Evolutionary conservation across 2,113 vertebrate species (phyloP).

Genomic region (Albula glossodonta): DNA sequence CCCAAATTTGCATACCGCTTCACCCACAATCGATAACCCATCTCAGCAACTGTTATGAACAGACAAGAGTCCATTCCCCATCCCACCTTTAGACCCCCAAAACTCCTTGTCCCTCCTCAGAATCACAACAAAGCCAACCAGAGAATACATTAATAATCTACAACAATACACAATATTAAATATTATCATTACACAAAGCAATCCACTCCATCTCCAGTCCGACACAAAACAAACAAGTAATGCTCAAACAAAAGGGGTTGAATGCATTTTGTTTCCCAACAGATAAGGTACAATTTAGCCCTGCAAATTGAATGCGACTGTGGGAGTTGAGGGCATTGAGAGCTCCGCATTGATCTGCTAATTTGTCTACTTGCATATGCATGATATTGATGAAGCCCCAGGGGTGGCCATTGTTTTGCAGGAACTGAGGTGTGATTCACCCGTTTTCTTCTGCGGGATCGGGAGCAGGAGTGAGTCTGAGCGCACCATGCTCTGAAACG

Average conservation of each 20-base stretch:
- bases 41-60: neutral
- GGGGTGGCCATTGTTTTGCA: slow-evolving; percentile 38
- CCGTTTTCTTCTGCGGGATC: neutral
- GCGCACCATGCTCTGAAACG: neutral
- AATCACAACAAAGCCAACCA: neutral
- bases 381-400: slow-evolving; percentile 39
- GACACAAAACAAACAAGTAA: neutral
- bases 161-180: neutral
- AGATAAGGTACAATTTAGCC: slow-evolving; percentile 10
- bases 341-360: slow-evolving; percentile 45
- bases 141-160: slow-evolving; percentile 21
- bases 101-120: too few relatives aligned
- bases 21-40: neutral
- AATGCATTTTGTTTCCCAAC: neutral
- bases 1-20: neutral
- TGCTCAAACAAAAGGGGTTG: neutral
- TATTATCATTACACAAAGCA: slow-evolving; percentile 24
- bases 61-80: neutral
- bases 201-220: slow-evolving; percentile 24
- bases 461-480: too few relatives aligned
- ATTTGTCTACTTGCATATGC: slow-evolving; percentile 52
- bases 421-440: neutral
- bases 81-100: neutral
- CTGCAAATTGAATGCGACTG: slow-evolving; percentile 12
- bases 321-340: slow-evolving; percentile 38